Base-by-base conservation (phyloP, 2,797 vertebrate genomes). In the Malurus leucopterus region DNA sequence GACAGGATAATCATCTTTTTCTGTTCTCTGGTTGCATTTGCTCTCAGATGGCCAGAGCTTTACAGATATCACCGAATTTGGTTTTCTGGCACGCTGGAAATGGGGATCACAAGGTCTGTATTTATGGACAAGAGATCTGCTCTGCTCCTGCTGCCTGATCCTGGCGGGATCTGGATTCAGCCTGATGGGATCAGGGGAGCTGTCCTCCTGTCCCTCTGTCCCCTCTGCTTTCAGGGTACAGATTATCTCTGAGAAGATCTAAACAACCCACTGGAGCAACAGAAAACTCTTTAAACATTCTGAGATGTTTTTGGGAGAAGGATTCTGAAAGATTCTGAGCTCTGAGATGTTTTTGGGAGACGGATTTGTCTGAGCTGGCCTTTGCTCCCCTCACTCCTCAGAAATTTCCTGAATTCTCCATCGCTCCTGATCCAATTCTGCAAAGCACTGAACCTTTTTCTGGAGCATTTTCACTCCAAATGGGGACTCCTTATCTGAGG, bases 1-100 rank as follows among this genome's bases (percentile, higher is more conserved):
- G 89, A 87, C 86, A 81, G 69, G 78, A 78, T 84, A 92, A 95
- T 92, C 85, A 90, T 76, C 69, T 91, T 90, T 38, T 75, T 30
- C 88, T 85, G 34, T 83, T 61, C 78, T 55, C 75, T 36, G 22
- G 16, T 71, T 82, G 85, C 84, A 75, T 81, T 81, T 87, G 84
- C 76, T 69, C 86, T 69, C 32, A 32, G 62, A 55, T 68, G 78
- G 77, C 72, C 63, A 63, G 65, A 83, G 86, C 79, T 81, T 69
- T 41, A 53, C 2, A 7, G 50, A 27, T 54, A n/a, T 19, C 46
- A n/a, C 71, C 54, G 76, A 20, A 64, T 91, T 59, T 63, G 53
- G 49, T n/a, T 70, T 77, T 40, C 44, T 57, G 67, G 41, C 40
- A 4, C 57, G 34, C 64, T 41, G 64, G 76, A 75, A 77, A 36